phyloP scores from a whole-genome alignment of 2,797 vertebrate genomes.

The Rhodeus uyekii region DNA sequence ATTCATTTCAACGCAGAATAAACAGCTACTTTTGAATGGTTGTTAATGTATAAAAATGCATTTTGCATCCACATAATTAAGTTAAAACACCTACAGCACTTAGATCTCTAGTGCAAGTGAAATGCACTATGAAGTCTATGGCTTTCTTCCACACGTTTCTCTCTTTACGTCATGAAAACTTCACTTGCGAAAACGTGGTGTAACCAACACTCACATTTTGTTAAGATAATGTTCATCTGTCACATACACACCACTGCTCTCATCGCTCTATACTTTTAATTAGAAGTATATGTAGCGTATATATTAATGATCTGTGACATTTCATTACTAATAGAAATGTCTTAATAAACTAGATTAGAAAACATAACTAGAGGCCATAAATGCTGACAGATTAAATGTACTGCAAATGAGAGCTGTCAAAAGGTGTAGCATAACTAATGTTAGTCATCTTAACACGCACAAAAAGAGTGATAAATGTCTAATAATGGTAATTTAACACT shows the following conservation, averaged over 20 bases:
- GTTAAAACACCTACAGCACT: background rate
- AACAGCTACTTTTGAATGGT: background rate
- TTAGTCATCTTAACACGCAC: slow-evolving; percentile 6
- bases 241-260: slow-evolving; percentile 16
- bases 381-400: slow-evolving; percentile 29
- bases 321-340: slow-evolving; percentile 28
- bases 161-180: background rate
- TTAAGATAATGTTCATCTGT: slow-evolving; percentile 4
- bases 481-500: slow-evolving; percentile 32
- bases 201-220: slow-evolving; percentile 13
- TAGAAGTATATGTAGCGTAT: background rate
- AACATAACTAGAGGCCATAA: slow-evolving; percentile 13
- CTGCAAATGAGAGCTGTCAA: slow-evolving; percentile 23
- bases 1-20: background rate
- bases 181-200: background rate
- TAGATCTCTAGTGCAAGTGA: background rate
- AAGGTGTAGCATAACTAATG: slow-evolving; percentile 24
- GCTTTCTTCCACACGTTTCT: background rate
- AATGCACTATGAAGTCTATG: background rate
- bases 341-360: slow-evolving; percentile 36
- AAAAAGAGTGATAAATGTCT: slow-evolving; percentile 8
- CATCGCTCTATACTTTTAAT: too few relatives aligned
- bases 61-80: background rate
- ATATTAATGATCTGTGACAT: slow-evolving; percentile 32
- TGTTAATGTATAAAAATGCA: background rate